These are phyloP conservation scores for Dendrolimus punctatus DNA, from an alignment of 1,140 invertebrate species.

Conservation along the genomic window DNA sequence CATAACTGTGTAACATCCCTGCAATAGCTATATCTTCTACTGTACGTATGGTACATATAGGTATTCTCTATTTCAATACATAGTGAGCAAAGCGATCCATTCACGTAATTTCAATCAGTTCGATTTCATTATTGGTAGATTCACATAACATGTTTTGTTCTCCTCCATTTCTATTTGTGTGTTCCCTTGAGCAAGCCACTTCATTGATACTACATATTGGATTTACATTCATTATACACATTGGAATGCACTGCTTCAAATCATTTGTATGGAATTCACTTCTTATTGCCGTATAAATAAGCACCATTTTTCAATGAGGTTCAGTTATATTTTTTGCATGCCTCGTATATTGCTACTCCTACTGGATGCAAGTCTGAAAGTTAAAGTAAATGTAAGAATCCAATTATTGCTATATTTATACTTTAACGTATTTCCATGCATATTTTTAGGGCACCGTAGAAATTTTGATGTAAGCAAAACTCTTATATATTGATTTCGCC, in stretches of 20 bases:
- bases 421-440: no score
- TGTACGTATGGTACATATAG: no score
- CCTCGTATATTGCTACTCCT: no score
- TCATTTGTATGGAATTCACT: constrained; percentile 22
- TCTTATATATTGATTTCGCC: no score
- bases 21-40: no score
- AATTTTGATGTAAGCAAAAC: no score
- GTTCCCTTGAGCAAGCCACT: constrained; percentile 22
- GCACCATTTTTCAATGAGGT: constrained; percentile 6
- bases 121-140: constrained; percentile 12
- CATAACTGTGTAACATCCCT: no score
- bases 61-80: no score
- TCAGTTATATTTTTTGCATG: no score
- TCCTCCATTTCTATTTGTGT: constrained; percentile 22
- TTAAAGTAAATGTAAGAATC: background rate
- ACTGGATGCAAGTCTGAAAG: background rate
- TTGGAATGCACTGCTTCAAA: constrained; percentile 22
- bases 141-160: constrained; percentile 14
- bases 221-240: constrained; percentile 21
- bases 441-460: no score
- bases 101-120: background rate
- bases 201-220: constrained; percentile 23
- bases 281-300: constrained; percentile 12
- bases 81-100: background rate
- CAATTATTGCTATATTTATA: no score